phyloP scores from a whole-genome alignment of 2,797 vertebrate species.

The Hephaestus fuliginosus region DNA sequence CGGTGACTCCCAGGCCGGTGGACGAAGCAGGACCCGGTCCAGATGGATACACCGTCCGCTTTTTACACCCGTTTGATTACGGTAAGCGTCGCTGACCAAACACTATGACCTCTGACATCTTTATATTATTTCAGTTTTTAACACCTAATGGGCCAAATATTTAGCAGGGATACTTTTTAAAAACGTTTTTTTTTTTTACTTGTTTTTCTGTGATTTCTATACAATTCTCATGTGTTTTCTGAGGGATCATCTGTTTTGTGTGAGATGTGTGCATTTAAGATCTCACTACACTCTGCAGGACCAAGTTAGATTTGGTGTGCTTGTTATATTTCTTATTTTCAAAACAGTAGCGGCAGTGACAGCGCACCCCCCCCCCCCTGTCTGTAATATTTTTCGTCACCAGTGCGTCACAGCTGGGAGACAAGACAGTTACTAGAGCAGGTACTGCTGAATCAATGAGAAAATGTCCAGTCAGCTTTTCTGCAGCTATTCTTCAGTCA shows the following conservation, averaged over 20 bases:
- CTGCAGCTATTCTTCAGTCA: slow-evolving; percentile 29
- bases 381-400: not conserved
- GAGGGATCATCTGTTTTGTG: not conserved
- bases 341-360: not conserved
- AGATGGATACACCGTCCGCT: slow-evolving; percentile 10
- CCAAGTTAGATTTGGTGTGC: not conserved
- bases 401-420: not conserved
- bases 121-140: too few relatives aligned
- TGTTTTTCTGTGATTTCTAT: not conserved
- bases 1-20: slow-evolving; percentile 21
- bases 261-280: not conserved
- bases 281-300: not conserved
- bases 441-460: slow-evolving; percentile 31
- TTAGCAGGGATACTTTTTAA: not conserved
- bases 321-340: not conserved
- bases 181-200: not conserved
- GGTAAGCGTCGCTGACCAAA: slow-evolving; percentile 54
- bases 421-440: slow-evolving; percentile 23
- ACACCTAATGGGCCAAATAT: not conserved
- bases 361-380: not conserved
- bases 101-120: too few relatives aligned
- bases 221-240: not conserved
- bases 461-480: slow-evolving; percentile 66
- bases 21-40: slow-evolving; percentile 14
- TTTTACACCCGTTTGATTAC: slow-evolving; percentile 34